Percentiles rank a stretch among this genome's conserved stretches.
These are phyloP conservation scores for Scrobipalpa costella DNA, from an alignment of 2,888 invertebrate genomes.

Conservation along the genomic window DNA sequence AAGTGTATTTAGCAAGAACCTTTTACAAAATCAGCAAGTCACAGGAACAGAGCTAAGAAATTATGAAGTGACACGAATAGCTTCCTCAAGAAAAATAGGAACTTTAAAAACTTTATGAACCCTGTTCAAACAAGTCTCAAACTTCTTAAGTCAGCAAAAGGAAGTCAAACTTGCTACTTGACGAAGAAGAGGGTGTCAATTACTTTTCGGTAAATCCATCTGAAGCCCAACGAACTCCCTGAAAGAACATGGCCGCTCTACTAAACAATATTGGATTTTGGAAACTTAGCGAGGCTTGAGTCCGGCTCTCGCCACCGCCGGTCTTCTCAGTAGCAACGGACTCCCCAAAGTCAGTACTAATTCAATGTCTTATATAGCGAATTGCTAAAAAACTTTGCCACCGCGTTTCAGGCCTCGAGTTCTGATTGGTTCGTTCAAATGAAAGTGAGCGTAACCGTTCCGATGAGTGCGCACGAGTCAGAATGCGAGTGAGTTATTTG, in stretches of 20 bases:
- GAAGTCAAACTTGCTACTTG: slow-evolving; percentile 76
- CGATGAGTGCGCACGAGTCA: slow-evolving; percentile 32
- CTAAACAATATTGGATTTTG: slow-evolving; percentile 55
- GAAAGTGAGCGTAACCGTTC: slow-evolving; percentile 42
- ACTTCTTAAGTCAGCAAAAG: slow-evolving; percentile 49
- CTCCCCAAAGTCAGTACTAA: slow-evolving; percentile 49
- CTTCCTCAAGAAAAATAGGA: slow-evolving; percentile 18
- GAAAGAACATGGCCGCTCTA: slow-evolving; percentile 66
- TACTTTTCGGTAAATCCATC: slow-evolving; percentile 41
- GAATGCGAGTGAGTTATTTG: slow-evolving; percentile 17
- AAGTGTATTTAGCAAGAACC: not conserved
- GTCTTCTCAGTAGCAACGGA: slow-evolving; percentile 77
- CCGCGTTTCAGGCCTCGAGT: slow-evolving; percentile 49
- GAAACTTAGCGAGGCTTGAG: slow-evolving; percentile 67
- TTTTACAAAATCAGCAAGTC: not conserved
- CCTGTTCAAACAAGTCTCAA: not conserved
- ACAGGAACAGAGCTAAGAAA: slow-evolving; percentile 8
- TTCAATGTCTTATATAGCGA: slow-evolving; percentile 40
- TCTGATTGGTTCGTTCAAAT: slow-evolving; percentile 49
- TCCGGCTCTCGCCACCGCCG: slow-evolving; percentile 74
- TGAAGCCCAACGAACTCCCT: slow-evolving; percentile 47
- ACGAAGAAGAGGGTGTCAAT: slow-evolving; percentile 71
- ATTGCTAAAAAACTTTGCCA: slow-evolving; percentile 45
- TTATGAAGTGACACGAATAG: slow-evolving; percentile 21
- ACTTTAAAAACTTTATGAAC: slow-evolving; percentile 22